Evolutionary conservation across 2,888 invertebrate genomes (phyloP).

Genomic region (Pemphredon lugubris): DNA sequence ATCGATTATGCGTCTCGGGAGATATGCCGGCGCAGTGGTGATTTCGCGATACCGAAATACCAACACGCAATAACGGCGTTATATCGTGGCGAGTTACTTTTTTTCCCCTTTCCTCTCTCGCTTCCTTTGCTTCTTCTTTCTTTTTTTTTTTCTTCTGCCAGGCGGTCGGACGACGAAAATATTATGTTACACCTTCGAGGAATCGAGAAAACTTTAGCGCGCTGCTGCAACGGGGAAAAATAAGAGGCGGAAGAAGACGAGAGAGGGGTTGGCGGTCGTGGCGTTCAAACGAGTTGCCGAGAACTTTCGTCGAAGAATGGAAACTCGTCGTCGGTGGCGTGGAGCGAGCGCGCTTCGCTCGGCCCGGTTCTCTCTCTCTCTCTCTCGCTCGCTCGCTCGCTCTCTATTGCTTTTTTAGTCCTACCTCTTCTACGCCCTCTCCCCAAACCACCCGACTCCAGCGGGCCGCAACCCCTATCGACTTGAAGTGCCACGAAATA

Average conservation of each 20-base stretch:
- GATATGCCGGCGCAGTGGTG: neutral
- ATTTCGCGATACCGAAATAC: constrained; percentile 12
- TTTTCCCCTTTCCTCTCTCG: too few relatives aligned
- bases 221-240: constrained; percentile 48
- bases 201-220: constrained; percentile 57
- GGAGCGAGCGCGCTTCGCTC: constrained; percentile 47
- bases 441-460: constrained; percentile 28
- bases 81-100: constrained; percentile 26
- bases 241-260: constrained; percentile 51
- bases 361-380: constrained; percentile 29
- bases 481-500: constrained; percentile 62
- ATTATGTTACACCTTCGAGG: constrained; percentile 60
- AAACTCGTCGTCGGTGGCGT: constrained; percentile 63
- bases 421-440: constrained; percentile 18
- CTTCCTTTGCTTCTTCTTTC: too few relatives aligned
- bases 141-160: constrained; percentile 8
- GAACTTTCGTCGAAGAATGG: constrained; percentile 73
- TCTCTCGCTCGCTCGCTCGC: constrained; percentile 10
- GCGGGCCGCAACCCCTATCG: constrained; percentile 55
- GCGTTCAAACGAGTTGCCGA: constrained; percentile 74
- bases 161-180: constrained; percentile 52
- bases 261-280: constrained; percentile 59
- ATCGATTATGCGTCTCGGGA: neutral
- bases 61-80: constrained; percentile 42
- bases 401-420: constrained; percentile 14